Evolutionary conservation across 2,888 invertebrate genomes (phyloP).

Genomic region (Oscheius sp.): DNA sequence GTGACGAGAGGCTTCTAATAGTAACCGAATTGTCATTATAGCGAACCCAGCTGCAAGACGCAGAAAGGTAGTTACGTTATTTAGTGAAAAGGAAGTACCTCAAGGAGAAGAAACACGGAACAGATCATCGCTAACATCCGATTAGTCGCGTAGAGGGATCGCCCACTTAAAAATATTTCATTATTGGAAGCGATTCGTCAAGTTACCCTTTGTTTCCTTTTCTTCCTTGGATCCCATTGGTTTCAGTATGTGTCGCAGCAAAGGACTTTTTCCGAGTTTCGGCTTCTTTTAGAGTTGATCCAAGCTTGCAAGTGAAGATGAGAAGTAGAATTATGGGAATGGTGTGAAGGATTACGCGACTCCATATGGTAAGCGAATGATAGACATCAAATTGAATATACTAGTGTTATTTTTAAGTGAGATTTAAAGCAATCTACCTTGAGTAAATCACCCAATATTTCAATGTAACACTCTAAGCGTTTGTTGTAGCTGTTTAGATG

Average conservation of each 20-base stretch:
- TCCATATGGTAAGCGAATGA: conserved; percentile 44
- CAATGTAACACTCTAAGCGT: conserved; percentile 22
- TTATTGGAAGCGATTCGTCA: background rate
- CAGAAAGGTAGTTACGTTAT: background rate
- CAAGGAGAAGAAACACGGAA: conserved; percentile 57
- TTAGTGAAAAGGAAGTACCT: conserved; percentile 40
- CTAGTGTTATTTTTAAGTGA: background rate
- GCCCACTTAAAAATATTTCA: conserved; percentile 29
- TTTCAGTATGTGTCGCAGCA: conserved; percentile 24
- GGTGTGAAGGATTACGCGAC: conserved; percentile 86
- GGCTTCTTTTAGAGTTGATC: conserved; percentile 84
- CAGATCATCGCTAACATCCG: conserved; percentile 61
- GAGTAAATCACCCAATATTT: conserved; percentile 5
- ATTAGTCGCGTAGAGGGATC: conserved; percentile 61
- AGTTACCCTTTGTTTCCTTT: background rate
- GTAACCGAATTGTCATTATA: conserved; percentile 1
- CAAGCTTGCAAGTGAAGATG: conserved; percentile 85
- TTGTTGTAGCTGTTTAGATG: background rate
- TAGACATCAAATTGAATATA: conserved; percentile 36
- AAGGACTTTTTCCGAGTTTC: conserved; percentile 75
- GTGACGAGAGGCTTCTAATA: conserved; percentile 20
- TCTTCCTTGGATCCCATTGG: too few species aligned
- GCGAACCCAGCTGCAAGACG: conserved; percentile 15
- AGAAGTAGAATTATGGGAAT: conserved; percentile 87
- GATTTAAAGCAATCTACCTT: background rate